phyloP scores from a whole-genome alignment of 2,888 invertebrate genomes.

The Plebejus argus region DNA sequence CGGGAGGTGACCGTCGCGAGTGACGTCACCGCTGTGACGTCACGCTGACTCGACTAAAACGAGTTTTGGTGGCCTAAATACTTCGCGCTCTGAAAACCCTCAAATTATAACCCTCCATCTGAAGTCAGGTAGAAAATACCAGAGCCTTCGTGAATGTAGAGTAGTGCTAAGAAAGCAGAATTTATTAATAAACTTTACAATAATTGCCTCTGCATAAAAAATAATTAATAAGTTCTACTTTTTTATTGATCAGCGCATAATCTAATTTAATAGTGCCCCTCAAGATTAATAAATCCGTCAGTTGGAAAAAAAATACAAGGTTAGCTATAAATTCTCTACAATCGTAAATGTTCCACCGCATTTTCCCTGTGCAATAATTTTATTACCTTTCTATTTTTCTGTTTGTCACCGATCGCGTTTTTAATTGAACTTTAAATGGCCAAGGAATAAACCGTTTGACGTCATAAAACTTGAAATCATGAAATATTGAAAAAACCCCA shows the following conservation, averaged over 20 bases:
- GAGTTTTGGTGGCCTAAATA: constrained; percentile 18
- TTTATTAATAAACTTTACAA: background rate
- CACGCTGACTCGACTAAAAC: background rate
- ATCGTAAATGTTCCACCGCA: background rate
- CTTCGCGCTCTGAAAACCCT: background rate
- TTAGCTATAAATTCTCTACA: background rate
- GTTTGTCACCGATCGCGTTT: background rate
- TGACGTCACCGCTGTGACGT: constrained; percentile 9
- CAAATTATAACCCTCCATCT: background rate
- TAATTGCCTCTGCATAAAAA: background rate
- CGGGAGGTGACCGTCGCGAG: background rate
- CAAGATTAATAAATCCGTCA: background rate
- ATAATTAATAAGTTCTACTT: background rate
- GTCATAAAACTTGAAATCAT: constrained; percentile 19
- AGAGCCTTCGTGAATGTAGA: background rate
- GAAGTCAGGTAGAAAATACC: constrained; percentile 8
- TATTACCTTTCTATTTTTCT: background rate
- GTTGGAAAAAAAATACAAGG: background rate
- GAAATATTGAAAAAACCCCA: constrained; percentile 28
- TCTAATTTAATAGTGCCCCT: background rate
- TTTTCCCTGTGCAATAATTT: background rate
- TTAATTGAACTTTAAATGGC: background rate
- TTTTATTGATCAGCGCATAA: background rate
- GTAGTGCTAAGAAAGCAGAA: background rate
- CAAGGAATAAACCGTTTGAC: constrained; percentile 20